A percentile compares a stretch with the other conserved stretches of the same genome.
These are phyloP conservation scores for Cyaniris semiargus DNA, from an alignment of 2,888 invertebrate genomes.

Conservation along the genomic window DNA sequence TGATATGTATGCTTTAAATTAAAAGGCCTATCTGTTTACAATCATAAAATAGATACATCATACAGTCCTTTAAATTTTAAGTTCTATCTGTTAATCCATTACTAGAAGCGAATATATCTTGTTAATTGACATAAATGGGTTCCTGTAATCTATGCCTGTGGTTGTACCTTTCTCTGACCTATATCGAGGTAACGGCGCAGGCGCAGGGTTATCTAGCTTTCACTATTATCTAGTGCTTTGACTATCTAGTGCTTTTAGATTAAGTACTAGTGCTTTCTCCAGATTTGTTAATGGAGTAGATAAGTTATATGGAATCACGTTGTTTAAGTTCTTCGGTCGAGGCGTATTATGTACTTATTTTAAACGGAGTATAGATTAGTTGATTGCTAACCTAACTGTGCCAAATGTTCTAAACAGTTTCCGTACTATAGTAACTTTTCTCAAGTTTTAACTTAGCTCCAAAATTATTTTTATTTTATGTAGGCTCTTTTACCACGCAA, in stretches of 20 bases:
- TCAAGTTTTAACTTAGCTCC: too few relatives aligned
- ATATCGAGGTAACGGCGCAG: conserved; percentile 47
- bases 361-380: too few relatives aligned
- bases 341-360: background rate
- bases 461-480: too few relatives aligned
- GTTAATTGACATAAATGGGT: conserved; percentile 16
- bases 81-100: background rate
- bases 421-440: too few relatives aligned
- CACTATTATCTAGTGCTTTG: background rate
- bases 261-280: background rate
- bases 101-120: background rate
- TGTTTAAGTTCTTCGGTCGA: background rate
- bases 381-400: too few relatives aligned
- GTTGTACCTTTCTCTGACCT: background rate
- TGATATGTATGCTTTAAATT: too few relatives aligned
- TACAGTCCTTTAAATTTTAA: background rate
- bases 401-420: too few relatives aligned
- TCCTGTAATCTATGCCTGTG: conserved; percentile 7
- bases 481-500: too few relatives aligned
- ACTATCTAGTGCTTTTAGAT: background rate
- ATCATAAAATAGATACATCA: too few relatives aligned
- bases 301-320: background rate
- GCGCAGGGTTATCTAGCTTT: conserved; percentile 34
- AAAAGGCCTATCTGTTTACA: too few relatives aligned
- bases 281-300: background rate